Base-by-base conservation (phyloP, 2,888 invertebrate genomes). In the Notodonta ziczac region DNA sequence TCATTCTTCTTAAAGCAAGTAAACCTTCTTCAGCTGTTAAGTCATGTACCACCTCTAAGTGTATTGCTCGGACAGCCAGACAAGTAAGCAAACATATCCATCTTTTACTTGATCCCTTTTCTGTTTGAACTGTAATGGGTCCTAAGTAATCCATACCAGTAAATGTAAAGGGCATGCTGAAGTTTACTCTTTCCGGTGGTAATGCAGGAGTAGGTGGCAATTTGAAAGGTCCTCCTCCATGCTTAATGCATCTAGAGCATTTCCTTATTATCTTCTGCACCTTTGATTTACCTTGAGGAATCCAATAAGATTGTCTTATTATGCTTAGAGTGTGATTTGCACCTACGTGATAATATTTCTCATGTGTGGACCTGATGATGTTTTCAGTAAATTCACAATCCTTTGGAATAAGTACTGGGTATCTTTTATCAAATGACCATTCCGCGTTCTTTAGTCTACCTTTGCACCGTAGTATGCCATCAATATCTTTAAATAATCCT, bases 71-170 rank as follows among this genome's bases (percentile, higher is more conserved):
- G 9, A 69, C 42, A 1, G 64, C 62, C 0, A 70, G 54, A 44
- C 70, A 73, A 2, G 69, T 73, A 24, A 60, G 68, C 2, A 70
- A 32, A 14, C 65, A 66, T 3, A 69, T 46, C 72, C 72, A 69
- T 48, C 62, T 42, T 44, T 69, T 69, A 13, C 58, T 40, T 24
- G 50, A 58, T 12, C 48, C 48, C 5, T 2, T 13, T 2, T 14
- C 48, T n/a, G 4, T 7, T 2, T 48, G 7, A n/a, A 48, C 7
- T 5, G 4, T 5, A 13, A 48, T 2, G 1, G 48, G 48, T 48
- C 48, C 48, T 4, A 48, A n/a, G n/a, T 48, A 48, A 48, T 48
- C 48, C 13, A 48, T 14, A 2, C 48, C 48, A 4, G 14, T 14
- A n/a, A n/a, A 48, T 13, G 48, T 48, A n/a, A 48, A 48, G 2